Percentiles rank a stretch among this genome's conserved stretches.
phyloP scores from a whole-genome alignment of 1,140 invertebrate genomes.

The Mizuhopecten yessoensis region DNA sequence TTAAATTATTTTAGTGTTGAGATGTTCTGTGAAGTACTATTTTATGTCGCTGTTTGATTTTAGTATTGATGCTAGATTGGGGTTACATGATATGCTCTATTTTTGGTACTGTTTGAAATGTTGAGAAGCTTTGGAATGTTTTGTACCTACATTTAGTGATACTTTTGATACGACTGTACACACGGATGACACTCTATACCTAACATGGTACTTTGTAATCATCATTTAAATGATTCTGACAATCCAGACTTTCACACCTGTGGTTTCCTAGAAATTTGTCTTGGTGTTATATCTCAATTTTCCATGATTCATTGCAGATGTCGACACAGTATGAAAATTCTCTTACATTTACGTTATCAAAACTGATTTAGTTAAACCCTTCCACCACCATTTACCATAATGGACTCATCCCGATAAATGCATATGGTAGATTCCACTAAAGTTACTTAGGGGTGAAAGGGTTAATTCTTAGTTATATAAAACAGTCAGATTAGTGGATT shows the following conservation, averaged over 20 bases:
- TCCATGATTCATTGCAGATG: too few relatives aligned
- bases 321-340: too few relatives aligned
- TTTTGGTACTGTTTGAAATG: neutral
- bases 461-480: too few relatives aligned
- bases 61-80: neutral
- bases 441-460: too few relatives aligned
- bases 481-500: too few relatives aligned
- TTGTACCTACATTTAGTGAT: neutral
- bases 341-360: too few relatives aligned
- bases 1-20: neutral
- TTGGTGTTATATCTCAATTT: too few relatives aligned
- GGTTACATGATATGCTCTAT: neutral
- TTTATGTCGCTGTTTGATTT: neutral
- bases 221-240: neutral
- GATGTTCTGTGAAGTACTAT: neutral
- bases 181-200: neutral
- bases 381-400: too few relatives aligned
- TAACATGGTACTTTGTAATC: neutral
- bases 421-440: too few relatives aligned
- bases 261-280: too few relatives aligned
- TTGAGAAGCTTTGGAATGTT: neutral
- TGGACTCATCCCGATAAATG: too few relatives aligned
- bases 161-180: neutral
- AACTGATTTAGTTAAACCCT: too few relatives aligned
- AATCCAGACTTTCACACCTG: neutral